These are phyloP conservation scores for Eilema depressum DNA, from an alignment of 2,888 invertebrate genomes.

Conservation along the genomic window DNA sequence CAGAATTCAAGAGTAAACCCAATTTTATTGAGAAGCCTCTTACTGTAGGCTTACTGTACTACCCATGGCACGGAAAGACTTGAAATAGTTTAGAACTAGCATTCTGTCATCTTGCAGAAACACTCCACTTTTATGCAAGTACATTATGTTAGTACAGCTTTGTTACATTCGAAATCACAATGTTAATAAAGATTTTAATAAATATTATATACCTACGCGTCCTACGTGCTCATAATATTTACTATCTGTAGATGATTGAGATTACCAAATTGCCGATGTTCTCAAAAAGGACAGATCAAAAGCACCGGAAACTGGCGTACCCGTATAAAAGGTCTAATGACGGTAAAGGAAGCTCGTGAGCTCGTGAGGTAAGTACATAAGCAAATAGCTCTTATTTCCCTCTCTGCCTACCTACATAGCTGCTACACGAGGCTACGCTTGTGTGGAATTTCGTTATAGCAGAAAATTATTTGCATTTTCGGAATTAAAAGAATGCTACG, in stretches of 20 bases:
- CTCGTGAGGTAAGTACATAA: not conserved
- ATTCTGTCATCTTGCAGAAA: no score
- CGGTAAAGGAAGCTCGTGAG: not conserved
- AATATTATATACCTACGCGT: no score
- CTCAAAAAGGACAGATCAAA: not conserved
- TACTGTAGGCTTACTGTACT: no score
- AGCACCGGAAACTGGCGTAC: not conserved
- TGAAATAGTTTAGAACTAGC: not conserved
- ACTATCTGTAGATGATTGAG: not conserved
- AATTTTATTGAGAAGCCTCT: no score
- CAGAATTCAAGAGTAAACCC: no score
- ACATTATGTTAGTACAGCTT: not conserved
- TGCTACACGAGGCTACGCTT: no score
- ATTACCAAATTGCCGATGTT: not conserved
- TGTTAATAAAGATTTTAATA: not conserved
- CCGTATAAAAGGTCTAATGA: not conserved
- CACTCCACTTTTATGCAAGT: not conserved
- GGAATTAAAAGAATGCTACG: no score
- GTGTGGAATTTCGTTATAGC: no score
- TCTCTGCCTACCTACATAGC: no score
- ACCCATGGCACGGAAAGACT: no score
- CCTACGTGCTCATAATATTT: not conserved
- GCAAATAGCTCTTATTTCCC: not conserved
- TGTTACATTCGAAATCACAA: not conserved
- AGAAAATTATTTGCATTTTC: no score